These are phyloP conservation scores for Chymomyza amoena DNA, from an alignment of 2,888 invertebrate genomes.

Conservation along the genomic window DNA sequence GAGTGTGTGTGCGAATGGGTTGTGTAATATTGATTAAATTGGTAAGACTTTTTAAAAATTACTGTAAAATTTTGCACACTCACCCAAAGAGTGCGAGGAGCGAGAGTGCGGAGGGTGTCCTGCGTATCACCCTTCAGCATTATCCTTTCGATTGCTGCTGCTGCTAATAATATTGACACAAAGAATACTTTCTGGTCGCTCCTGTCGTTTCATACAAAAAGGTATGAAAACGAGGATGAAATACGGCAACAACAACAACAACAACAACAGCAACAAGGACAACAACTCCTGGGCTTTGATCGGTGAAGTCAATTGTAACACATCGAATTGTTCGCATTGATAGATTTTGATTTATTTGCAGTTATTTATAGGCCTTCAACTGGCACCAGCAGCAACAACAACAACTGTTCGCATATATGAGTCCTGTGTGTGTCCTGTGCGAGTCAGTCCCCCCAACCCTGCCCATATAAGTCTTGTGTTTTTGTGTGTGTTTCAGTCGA, in stretches of 20 bases:
- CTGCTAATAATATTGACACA: conserved; percentile 75
- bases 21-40: conserved; percentile 77
- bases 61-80: conserved; percentile 77
- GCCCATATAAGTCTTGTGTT: conserved; percentile 15
- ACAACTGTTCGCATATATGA: conserved; percentile 21
- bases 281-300: conserved; percentile 61
- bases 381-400: conserved; percentile 37
- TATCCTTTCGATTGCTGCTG: conserved; percentile 57
- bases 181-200: conserved; percentile 70
- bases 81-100: conserved; percentile 34
- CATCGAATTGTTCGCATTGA: conserved; percentile 78
- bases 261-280: background rate
- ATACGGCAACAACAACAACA: conserved; percentile 42
- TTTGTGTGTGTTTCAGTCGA: conserved; percentile 13
- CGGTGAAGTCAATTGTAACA: conserved; percentile 79
- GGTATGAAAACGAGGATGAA: conserved; percentile 66
- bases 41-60: conserved; percentile 73
- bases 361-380: conserved; percentile 76
- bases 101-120: conserved; percentile 6
- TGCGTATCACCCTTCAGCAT: conserved; percentile 57
- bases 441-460: background rate
- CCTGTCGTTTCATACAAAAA: conserved; percentile 72
- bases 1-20: conserved; percentile 48
- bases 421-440: background rate
- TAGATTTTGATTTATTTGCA: conserved; percentile 79